Percentiles rank a stretch among this genome's conserved stretches.
phyloP scores from a whole-genome alignment of 1,140 invertebrate species.

The Antheraea pernyi region DNA sequence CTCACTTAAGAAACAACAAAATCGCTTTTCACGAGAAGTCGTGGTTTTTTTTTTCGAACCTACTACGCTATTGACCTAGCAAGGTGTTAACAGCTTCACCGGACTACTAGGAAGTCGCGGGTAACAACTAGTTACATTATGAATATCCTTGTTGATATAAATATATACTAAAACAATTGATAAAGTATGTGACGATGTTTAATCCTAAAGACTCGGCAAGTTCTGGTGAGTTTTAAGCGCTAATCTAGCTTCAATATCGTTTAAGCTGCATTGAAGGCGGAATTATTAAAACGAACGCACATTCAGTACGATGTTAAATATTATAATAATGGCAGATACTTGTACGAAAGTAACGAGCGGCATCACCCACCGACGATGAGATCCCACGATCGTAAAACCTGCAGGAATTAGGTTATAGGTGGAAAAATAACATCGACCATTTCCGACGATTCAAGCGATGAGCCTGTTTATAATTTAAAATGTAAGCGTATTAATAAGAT shows the following conservation, averaged over 20 bases:
- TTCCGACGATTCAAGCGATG: background rate
- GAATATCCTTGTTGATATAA: too few relatives aligned
- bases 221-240: background rate
- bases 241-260: background rate
- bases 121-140: too few relatives aligned
- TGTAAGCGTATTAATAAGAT: too few relatives aligned
- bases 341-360: background rate
- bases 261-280: background rate
- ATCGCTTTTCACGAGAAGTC: too few relatives aligned
- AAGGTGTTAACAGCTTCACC: too few relatives aligned
- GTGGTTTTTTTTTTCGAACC: too few relatives aligned
- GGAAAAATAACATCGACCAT: conserved; percentile 3
- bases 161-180: too few relatives aligned
- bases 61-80: too few relatives aligned
- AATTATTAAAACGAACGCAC: conserved; percentile 12
- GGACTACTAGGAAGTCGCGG: too few relatives aligned
- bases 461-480: background rate
- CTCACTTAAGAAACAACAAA: too few relatives aligned
- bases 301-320: conserved; percentile 8
- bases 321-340: conserved; percentile 14
- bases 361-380: conserved; percentile 4
- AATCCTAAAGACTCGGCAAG: background rate
- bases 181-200: background rate
- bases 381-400: conserved; percentile 7
- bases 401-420: background rate